phyloP scores from a whole-genome alignment of 1,140 invertebrate species.

The Subanguina moxae region DNA sequence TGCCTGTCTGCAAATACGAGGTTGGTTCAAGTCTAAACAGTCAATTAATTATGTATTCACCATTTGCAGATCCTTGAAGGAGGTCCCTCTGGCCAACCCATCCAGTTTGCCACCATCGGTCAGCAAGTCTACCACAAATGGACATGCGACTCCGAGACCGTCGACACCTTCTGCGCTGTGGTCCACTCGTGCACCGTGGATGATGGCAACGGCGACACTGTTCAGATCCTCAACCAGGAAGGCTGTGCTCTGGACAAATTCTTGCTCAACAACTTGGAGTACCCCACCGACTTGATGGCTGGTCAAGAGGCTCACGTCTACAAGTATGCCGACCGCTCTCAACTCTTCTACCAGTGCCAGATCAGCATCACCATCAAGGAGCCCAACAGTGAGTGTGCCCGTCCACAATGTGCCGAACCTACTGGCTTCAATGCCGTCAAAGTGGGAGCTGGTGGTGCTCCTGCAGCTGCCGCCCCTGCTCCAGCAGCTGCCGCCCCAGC shows the following conservation, averaged over 20 bases:
- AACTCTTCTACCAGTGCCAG: slow-evolving; percentile 59
- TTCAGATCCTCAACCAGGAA: slow-evolving; percentile 58
- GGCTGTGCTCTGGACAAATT: slow-evolving; percentile 58
- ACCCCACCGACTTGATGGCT: slow-evolving; percentile 56
- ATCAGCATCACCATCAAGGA: slow-evolving; percentile 60
- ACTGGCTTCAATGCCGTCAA: slow-evolving; percentile 56
- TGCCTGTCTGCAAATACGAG: slow-evolving; percentile 58
- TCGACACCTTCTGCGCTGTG: slow-evolving; percentile 58
- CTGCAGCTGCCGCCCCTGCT: slow-evolving; percentile 2
- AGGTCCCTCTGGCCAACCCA: slow-evolving; percentile 56
- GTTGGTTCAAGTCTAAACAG: slow-evolving; percentile 15
- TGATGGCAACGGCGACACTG: slow-evolving; percentile 58
- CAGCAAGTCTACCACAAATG: slow-evolving; percentile 60
- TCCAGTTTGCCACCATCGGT: slow-evolving; percentile 59
- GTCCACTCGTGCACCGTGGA: slow-evolving; percentile 58
- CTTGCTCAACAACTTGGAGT: slow-evolving; percentile 58
- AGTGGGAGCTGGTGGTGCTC: slow-evolving; percentile 32
- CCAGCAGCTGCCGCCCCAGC: slow-evolving; percentile 22
- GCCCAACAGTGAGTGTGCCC: slow-evolving; percentile 54
- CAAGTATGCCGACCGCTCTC: slow-evolving; percentile 58
- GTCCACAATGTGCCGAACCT: slow-evolving; percentile 56
- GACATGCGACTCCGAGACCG: slow-evolving; percentile 59
- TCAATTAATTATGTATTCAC: background rate
- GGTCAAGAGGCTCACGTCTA: slow-evolving; percentile 60
- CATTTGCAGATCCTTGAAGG: slow-evolving; percentile 54